Conservation (phyloP, 2,113 vertebrate species). For the Nothobranchius kuhntae region DNA sequence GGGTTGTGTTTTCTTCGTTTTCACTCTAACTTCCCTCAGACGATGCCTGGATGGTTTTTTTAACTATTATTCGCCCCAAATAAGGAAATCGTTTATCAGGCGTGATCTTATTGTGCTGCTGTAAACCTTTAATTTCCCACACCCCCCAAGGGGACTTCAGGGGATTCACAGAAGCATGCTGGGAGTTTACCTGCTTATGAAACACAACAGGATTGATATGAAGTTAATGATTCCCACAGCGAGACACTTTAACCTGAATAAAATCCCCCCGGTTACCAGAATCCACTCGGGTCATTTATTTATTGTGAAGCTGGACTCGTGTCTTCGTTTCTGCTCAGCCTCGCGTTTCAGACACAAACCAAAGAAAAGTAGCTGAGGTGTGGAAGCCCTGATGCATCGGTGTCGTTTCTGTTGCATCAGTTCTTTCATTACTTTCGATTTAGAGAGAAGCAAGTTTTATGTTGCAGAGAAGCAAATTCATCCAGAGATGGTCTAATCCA, state of each 20-base stretch:
- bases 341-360: not conserved
- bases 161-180: constrained; percentile 20
- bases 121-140: too few species aligned
- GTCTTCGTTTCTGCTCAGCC: not conserved
- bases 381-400: not conserved
- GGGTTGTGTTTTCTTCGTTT: not conserved
- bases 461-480: constrained; percentile 13
- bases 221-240: fast-evolving
- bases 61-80: fast-evolving
- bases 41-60: not conserved
- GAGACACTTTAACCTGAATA: fast-evolving
- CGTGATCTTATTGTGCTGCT: fast-evolving
- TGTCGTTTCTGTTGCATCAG: constrained; percentile 7
- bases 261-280: not conserved
- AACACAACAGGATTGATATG: not conserved
- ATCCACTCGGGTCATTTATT: not conserved
- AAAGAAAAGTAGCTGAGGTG: not conserved
- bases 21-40: not conserved
- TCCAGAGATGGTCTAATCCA: not conserved
- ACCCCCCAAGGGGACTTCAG: constrained; percentile 9
- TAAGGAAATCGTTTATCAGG: not conserved
- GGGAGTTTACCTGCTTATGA: not conserved
- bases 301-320: not conserved
- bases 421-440: constrained; percentile 24
- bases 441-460: not conserved